Conservation (phyloP, 2,888 invertebrate species). For the Anarsia innoxiella region DNA sequence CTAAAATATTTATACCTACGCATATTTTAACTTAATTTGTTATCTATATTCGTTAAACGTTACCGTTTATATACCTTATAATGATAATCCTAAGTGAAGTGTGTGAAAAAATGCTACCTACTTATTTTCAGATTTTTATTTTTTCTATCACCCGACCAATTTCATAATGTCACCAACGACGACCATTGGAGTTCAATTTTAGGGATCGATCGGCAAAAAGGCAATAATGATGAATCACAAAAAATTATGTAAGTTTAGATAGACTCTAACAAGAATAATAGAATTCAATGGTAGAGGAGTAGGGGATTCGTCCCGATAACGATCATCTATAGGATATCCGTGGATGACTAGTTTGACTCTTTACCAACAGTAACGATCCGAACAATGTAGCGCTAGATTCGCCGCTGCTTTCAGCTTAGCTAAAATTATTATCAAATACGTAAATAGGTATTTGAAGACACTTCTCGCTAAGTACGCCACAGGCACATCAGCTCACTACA, state of each 20-base stretch:
- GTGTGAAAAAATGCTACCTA: constrained; percentile 72
- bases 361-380: constrained; percentile 30
- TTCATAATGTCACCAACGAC: constrained; percentile 53
- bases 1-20: constrained; percentile 55
- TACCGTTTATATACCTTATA: constrained; percentile 53
- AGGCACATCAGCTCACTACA: constrained; percentile 33
- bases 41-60: constrained; percentile 56
- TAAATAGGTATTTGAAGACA: too few relatives aligned
- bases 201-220: constrained; percentile 57
- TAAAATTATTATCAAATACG: constrained; percentile 18
- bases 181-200: constrained; percentile 43
- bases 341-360: constrained; percentile 44
- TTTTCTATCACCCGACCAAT: constrained; percentile 70
- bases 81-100: constrained; percentile 61
- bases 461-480: constrained; percentile 24
- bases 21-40: constrained; percentile 54
- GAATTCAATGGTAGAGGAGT: constrained; percentile 65
- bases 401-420: constrained; percentile 62
- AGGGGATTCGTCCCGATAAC: constrained; percentile 52
- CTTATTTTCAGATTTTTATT: constrained; percentile 75
- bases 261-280: constrained; percentile 43
- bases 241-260: constrained; percentile 54
- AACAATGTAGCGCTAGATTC: constrained; percentile 53
- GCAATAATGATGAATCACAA: constrained; percentile 49
- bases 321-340: constrained; percentile 47